Evolutionary conservation across 2,113 vertebrate genomes (phyloP).

Genomic region (Ctenomys sociabilis): DNA sequence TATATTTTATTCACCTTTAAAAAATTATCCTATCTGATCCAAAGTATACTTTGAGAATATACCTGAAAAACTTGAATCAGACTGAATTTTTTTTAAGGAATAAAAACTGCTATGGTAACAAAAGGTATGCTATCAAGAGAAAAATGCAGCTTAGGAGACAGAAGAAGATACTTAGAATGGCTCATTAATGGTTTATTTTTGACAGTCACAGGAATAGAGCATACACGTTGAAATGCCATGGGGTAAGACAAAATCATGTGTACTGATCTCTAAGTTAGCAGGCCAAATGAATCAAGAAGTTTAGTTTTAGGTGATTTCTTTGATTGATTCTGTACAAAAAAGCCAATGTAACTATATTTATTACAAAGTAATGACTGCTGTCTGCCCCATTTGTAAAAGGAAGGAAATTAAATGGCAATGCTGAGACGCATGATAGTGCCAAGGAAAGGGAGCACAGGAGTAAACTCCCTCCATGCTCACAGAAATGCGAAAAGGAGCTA

Average conservation of each 20-base stretch:
- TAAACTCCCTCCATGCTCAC: background rate
- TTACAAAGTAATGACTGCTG: slow-evolving; percentile 36
- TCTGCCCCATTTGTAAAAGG: slow-evolving; percentile 36
- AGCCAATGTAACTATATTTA: background rate
- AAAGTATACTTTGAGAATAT: slow-evolving; percentile 48
- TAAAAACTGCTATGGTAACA: background rate
- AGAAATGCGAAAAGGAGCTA: slow-evolving; percentile 64
- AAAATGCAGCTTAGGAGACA: slow-evolving; percentile 51
- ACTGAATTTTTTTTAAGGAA: slow-evolving; percentile 47
- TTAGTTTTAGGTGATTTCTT: slow-evolving; percentile 29
- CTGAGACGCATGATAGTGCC: background rate
- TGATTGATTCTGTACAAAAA: slow-evolving; percentile 30
- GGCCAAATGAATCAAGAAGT: slow-evolving; percentile 25
- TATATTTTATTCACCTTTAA: slow-evolving; percentile 36
- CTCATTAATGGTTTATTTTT: slow-evolving; percentile 18
- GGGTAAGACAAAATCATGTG: slow-evolving; percentile 54
- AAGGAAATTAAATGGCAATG: slow-evolving; percentile 29
- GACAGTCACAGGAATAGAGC: slow-evolving; percentile 35
- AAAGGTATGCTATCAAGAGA: slow-evolving; percentile 33
- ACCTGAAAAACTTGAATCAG: slow-evolving; percentile 45
- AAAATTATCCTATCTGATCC: slow-evolving; percentile 53
- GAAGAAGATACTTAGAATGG: slow-evolving; percentile 31
- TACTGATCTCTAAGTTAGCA: slow-evolving; percentile 38
- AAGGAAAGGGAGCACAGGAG: background rate
- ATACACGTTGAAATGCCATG: slow-evolving; percentile 4